Evolutionary conservation across 1,140 invertebrate species (phyloP).

Genomic region (Bemisia tabaci): DNA sequence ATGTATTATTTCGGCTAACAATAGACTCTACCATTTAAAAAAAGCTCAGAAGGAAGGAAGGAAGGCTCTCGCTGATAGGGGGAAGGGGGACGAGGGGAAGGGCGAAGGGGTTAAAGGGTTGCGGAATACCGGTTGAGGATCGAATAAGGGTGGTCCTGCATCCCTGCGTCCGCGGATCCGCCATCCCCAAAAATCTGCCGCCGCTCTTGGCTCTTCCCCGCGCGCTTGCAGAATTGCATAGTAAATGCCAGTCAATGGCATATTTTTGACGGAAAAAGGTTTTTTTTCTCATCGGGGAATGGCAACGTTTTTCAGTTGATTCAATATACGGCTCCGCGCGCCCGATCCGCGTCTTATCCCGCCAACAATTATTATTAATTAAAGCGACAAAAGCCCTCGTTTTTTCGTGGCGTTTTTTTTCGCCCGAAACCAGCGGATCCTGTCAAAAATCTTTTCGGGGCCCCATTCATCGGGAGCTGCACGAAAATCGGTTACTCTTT

Average conservation of each 20-base stretch:
- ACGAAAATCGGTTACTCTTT: no score
- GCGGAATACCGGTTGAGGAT: background rate
- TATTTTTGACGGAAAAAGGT: no score
- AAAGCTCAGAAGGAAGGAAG: background rate
- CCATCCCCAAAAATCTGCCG: no score
- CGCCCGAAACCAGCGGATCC: background rate
- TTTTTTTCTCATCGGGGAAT: no score
- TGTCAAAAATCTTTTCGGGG: background rate
- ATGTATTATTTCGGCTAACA: background rate
- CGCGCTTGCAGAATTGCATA: no score
- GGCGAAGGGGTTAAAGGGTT: no score
- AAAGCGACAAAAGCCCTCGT: background rate
- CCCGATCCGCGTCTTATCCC: background rate
- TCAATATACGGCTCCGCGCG: no score
- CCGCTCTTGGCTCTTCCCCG: no score
- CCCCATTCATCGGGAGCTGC: no score
- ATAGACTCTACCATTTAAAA: background rate
- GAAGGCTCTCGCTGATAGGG: background rate
- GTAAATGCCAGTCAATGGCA: no score
- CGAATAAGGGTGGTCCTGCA: background rate
- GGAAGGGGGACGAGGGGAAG: background rate
- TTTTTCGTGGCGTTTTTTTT: background rate
- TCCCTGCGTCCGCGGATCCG: background rate
- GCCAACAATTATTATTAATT: background rate
- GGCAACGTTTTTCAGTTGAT: no score